These are phyloP conservation scores for Alcis repandata DNA, from an alignment of 2,888 invertebrate genomes.

Conservation along the genomic window DNA sequence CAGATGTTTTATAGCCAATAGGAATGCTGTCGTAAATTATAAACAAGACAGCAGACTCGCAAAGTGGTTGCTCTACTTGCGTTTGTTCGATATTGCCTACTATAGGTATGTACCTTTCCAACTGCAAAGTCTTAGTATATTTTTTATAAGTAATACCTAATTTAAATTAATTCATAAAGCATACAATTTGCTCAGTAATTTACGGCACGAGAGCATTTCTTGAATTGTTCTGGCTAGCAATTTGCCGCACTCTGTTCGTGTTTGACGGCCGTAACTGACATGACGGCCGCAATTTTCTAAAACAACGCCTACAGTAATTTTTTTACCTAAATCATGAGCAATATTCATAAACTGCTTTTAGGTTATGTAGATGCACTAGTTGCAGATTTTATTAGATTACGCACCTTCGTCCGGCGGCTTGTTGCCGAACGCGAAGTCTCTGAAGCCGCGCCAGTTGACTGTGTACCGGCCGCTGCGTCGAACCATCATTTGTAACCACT, in stretches of 20 bases:
- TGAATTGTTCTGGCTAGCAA: neutral
- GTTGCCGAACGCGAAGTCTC: conserved; percentile 78
- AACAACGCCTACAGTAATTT: neutral
- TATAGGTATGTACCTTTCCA: neutral
- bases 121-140: too few relatives aligned
- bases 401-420: conserved; percentile 83
- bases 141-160: too few relatives aligned
- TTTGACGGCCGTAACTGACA: neutral
- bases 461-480: conserved; percentile 84
- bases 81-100: conserved; percentile 26
- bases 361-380: conserved; percentile 61
- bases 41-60: conserved; percentile 20
- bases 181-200: too few relatives aligned
- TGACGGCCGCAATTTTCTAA: neutral
- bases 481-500: conserved; percentile 76
- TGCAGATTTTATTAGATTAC: conserved; percentile 51
- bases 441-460: conserved; percentile 84
- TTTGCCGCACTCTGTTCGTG: conserved; percentile 17
- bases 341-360: conserved; percentile 51
- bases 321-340: conserved; percentile 1
- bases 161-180: too few relatives aligned
- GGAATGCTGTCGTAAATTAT: conserved; percentile 16
- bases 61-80: conserved; percentile 12
- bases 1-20: conserved; percentile 20
- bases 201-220: conserved; percentile 4